Evolutionary conservation across 2,113 vertebrate species (phyloP), one percentile per base, ranked within the genome.

Genomic region (Corvus cornix): DNA sequence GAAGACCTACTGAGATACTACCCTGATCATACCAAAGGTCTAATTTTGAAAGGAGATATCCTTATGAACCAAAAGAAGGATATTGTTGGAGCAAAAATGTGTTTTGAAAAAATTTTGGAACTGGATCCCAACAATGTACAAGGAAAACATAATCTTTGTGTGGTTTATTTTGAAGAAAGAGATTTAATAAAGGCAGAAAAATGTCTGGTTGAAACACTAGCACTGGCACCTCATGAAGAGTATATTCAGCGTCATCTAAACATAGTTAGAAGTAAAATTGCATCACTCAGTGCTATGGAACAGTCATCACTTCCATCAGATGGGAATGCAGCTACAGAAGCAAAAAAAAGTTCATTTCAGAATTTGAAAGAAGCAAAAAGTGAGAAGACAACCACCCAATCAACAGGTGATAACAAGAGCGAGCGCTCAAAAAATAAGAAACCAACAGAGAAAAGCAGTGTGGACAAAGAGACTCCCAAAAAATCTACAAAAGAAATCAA

Each of bases 51-150:
- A 95, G 99, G 99, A 16, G 99, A 99, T 97, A 99, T 99, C 96
- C 98, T 99, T 74, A 99, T 99, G 99, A 99, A 99, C 98, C 99
- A 99, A 90, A 99, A 98, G 92, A 99, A 99, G 94, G 99, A 99
- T 98, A 99, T 99, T 4, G 76, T 23, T 12, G 99, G 99, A 20
- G 99, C 99, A 31, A 99, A 99, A 79, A 97, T 68, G 33, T 99
- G 99, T 97, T 99, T 99, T 88, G 97, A 99, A 96, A 98, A 98
- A 84, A 99, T 99, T 92, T 68, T 99, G 74, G 95, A 97, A 80
- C 98, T 99, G 94, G 99, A 99, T 96, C 99, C 99, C 79, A 97
- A 90, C 84, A 99, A 99, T 22, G 99, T 99, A 22, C 99, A 99
- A 95, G 99, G 99, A 51, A 99, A 99, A 91, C 99, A 99, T 95